Conservation (phyloP, 2,113 vertebrate species). For the Urocolius indicus region DNA sequence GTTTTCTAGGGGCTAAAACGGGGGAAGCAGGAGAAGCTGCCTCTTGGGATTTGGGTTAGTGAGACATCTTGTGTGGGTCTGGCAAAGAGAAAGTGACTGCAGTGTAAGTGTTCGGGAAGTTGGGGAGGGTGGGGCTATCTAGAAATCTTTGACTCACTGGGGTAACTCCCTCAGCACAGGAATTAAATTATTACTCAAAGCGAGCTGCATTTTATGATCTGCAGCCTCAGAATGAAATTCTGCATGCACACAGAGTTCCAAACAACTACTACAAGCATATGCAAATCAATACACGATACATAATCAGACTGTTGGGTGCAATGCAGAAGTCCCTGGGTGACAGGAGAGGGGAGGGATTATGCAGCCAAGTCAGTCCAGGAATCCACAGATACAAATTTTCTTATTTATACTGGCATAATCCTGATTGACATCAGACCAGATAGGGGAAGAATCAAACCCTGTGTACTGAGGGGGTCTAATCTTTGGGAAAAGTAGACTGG, state of each 20-base stretch:
- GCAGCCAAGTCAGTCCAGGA: background rate
- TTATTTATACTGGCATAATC: slow-evolving; percentile 34
- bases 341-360: slow-evolving; percentile 6
- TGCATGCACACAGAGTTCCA: background rate
- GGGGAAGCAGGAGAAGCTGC: slow-evolving; percentile 1
- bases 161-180: slow-evolving; percentile 73
- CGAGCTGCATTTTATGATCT: background rate
- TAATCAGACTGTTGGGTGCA: slow-evolving; percentile 24
- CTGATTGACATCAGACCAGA: slow-evolving; percentile 44
- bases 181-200: slow-evolving; percentile 68
- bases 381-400: slow-evolving; percentile 18
- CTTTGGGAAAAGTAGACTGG: slow-evolving; percentile 44
- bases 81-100: slow-evolving; percentile 60
- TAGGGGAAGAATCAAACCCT: slow-evolving; percentile 42
- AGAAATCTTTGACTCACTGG: slow-evolving; percentile 78
- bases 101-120: slow-evolving; percentile 72
- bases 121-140: slow-evolving; percentile 75
- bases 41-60: slow-evolving; percentile 44
- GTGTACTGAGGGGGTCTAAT: slow-evolving; percentile 34
- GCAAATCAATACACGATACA: background rate
- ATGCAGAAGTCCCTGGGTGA: background rate
- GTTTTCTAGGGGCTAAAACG: background rate
- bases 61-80: slow-evolving; percentile 61
- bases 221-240: slow-evolving; percentile 14
- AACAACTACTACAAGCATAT: background rate